Evolutionary conservation across 2,888 invertebrate species (phyloP), one percentile per base, ranked within the genome.

Genomic region (Pollenia griseotomentosa): DNA sequence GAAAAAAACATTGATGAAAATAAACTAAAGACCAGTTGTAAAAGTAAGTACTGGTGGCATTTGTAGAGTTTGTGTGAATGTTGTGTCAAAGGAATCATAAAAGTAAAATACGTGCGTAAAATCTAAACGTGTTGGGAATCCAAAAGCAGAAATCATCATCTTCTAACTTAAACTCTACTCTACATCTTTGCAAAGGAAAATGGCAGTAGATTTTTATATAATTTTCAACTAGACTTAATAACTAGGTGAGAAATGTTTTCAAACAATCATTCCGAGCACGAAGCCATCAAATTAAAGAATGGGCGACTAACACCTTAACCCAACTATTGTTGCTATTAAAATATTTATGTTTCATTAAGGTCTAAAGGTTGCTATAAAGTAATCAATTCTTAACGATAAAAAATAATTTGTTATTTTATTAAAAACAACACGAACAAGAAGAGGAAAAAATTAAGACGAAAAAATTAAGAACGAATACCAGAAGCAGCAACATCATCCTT

Each of bases 371-470:
- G 19, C 68, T 55, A 81, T 77, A 84, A 77, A 84, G 81, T 63
- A 81, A 87, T 87, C 86, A 87, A 84, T 87, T 87, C 59, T 66
- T 74, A 33, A 48, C 53, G 61, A 77, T 87, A 87, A 74, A 83
- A 33, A 87, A 78, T 81, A 84, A 84, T 84, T 87, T 84, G 68
- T 87, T 74, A 57, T 63, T 83, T 59, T 33, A 51, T 59, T 59
- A 66, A 65, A 68, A 53, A 46, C n/a, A 63, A 42, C 2, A 65
- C 23, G 40, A 40, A 19, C 14, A 53, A n/a, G 8, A 71, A 42
- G 19, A 12, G 10, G 9, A 46, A 48, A 19, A 19, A 19, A 19
- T 1, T 16, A 23, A 11, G 9, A 10, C n/a, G 12, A 19, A 51
- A 14, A 40, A 19, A 66, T 46, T 53, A 55, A 70, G 11, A 40